phyloP scores from a whole-genome alignment of 2,797 vertebrate species.

The Crotalus adamanteus region DNA sequence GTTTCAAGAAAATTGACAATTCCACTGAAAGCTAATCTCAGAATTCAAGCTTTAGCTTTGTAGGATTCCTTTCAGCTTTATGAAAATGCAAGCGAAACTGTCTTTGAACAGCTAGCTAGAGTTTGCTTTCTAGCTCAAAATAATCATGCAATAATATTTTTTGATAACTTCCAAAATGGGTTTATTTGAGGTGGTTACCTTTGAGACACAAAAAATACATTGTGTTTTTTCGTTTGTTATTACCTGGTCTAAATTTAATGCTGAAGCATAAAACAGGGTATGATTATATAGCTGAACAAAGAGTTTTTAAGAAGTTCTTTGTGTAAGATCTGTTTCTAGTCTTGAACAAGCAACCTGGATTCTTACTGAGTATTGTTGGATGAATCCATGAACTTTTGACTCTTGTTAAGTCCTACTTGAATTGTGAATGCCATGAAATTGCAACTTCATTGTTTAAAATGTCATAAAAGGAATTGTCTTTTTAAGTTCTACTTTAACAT shows the following conservation, averaged over 20 bases:
- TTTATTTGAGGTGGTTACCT: background rate
- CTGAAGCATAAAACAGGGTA: background rate
- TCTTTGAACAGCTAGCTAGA: background rate
- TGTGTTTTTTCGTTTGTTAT: background rate
- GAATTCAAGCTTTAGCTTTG: background rate
- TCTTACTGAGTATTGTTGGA: background rate
- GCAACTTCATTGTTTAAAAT: background rate
- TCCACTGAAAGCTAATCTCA: background rate
- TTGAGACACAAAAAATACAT: background rate
- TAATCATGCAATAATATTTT: background rate
- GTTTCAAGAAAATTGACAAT: background rate
- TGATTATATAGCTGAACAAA: background rate
- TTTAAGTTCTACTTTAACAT: background rate
- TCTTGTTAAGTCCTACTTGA: background rate
- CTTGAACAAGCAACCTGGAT: background rate
- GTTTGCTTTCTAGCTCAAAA: conserved; percentile 7
- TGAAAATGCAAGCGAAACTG: background rate
- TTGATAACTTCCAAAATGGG: background rate
- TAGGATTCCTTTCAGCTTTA: background rate
- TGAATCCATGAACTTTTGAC: background rate
- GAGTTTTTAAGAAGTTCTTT: background rate
- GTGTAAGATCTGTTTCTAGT: background rate
- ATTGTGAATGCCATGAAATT: background rate
- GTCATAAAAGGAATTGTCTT: background rate
- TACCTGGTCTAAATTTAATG: background rate